These are phyloP conservation scores for Frieseomelitta varia DNA, from an alignment of 1,140 invertebrate genomes.

Conservation along the genomic window DNA sequence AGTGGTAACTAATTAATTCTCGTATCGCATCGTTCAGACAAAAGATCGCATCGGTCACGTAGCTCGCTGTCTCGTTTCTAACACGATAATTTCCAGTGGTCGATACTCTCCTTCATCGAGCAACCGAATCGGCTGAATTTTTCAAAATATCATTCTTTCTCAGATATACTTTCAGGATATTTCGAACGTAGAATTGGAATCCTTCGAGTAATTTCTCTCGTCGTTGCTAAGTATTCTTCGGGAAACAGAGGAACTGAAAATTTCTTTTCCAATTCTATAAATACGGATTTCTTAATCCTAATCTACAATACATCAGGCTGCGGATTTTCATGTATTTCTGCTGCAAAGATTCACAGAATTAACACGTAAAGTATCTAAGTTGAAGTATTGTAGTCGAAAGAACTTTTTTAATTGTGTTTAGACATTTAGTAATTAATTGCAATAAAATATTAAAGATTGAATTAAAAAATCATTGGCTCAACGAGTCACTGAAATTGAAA, in stretches of 20 bases:
- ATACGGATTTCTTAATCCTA: no score
- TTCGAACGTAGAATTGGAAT: not conserved
- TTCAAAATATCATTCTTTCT: not conserved
- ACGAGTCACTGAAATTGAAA: not conserved
- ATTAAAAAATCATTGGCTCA: not conserved
- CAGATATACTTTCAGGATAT: not conserved
- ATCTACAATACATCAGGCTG: no score
- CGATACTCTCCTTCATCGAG: not conserved
- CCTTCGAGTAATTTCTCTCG: not conserved
- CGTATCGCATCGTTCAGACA: slow-evolving; percentile 63
- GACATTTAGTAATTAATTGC: no score
- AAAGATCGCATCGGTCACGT: slow-evolving; percentile 68
- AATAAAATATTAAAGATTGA: no score
- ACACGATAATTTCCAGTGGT: not conserved
- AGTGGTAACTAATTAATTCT: slow-evolving; percentile 80
- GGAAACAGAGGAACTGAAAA: no score
- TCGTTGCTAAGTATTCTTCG: no score
- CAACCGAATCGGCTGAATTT: not conserved
- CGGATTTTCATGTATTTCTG: no score
- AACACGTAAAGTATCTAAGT: no score
- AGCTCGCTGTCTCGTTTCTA: slow-evolving; percentile 68
- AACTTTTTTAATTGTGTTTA: no score
- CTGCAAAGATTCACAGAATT: no score
- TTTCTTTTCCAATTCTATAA: no score
- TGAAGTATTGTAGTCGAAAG: no score